These are phyloP conservation scores for Ellobius talpinus DNA, from an alignment of 2,113 vertebrate species.

Conservation along the genomic window DNA sequence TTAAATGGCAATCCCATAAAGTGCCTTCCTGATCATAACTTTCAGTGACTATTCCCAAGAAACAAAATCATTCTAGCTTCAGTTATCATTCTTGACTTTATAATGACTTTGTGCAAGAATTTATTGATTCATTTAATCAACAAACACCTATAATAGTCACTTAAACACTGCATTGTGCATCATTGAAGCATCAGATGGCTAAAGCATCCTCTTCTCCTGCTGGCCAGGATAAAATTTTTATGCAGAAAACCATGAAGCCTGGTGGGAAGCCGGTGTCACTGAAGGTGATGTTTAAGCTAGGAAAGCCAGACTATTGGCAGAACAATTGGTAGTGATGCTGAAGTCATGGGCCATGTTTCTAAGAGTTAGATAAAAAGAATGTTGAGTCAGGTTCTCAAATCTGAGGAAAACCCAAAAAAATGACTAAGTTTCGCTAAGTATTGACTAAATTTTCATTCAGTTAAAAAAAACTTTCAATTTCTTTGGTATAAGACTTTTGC, in stretches of 20 bases:
- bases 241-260: background rate
- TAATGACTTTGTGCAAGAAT: slow-evolving; percentile 43
- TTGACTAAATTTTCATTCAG: background rate
- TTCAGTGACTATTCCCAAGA: slow-evolving; percentile 50
- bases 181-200: background rate
- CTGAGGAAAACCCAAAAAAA: background rate
- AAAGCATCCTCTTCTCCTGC: background rate
- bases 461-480: background rate
- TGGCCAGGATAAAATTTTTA: background rate
- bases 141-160: slow-evolving; percentile 46
- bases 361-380: background rate
- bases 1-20: slow-evolving; percentile 43
- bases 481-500: background rate
- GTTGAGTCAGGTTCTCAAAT: background rate
- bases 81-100: slow-evolving; percentile 63
- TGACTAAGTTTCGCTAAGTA: background rate
- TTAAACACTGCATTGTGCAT: background rate
- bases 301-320: background rate
- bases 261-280: background rate
- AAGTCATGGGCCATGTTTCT: background rate
- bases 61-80: background rate
- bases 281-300: background rate
- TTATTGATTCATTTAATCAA: slow-evolving; percentile 40
- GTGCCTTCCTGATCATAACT: slow-evolving; percentile 34
- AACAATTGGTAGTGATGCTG: background rate